These are phyloP conservation scores for Apostichopus parvimensis DNA, from an alignment of 35 echinoderm and acorn worm species.

Conservation along the genomic window DNA sequence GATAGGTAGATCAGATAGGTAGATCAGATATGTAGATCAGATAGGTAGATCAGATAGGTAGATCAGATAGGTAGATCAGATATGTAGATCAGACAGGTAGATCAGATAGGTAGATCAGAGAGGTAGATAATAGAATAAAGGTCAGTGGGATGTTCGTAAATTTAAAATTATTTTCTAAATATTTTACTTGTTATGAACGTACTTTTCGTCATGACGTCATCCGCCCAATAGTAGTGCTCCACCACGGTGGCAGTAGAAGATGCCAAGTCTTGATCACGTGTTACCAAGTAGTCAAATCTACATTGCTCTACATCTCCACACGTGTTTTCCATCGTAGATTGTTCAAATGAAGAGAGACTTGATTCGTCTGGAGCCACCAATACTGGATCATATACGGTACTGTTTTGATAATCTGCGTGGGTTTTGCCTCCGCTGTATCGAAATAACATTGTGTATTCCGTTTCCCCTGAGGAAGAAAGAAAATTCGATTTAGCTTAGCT, in stretches of 20 bases:
- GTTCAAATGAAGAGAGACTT: neutral
- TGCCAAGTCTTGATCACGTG: constrained; percentile 14
- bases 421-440: neutral
- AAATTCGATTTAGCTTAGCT: neutral
- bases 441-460: neutral
- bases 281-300: constrained; percentile 31
- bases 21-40: too few species aligned
- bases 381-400: constrained; percentile 1
- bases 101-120: too few species aligned
- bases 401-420: constrained; percentile 4
- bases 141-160: too few species aligned
- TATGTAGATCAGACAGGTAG: too few species aligned
- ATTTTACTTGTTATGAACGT: neutral
- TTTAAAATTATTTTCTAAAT: neutral
- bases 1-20: too few species aligned
- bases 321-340: constrained; percentile 3
- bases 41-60: too few species aligned
- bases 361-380: constrained; percentile 20
- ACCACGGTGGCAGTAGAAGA: neutral
- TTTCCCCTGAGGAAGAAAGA: constrained; percentile 3
- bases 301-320: constrained; percentile 42
- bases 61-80: too few species aligned
- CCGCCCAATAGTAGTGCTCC: neutral
- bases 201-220: constrained; percentile 38
- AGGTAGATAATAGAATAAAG: too few species aligned